These are phyloP conservation scores for Columbina picui DNA, from an alignment of 2,113 vertebrate species.

Conservation along the genomic window DNA sequence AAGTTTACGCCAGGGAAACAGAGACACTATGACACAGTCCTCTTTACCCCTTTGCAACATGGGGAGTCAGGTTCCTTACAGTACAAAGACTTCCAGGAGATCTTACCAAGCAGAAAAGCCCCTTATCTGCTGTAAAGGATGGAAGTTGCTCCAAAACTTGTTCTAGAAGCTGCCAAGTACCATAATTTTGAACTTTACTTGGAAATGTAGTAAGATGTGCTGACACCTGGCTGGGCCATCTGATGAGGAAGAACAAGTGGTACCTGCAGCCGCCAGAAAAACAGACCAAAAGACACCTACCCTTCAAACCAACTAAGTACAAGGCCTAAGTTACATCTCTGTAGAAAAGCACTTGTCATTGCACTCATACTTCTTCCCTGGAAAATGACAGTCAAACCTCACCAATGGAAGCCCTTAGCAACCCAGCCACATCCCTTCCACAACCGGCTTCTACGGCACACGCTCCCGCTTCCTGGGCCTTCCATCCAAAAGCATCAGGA, in stretches of 20 bases:
- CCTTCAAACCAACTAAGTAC: neutral
- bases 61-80: neutral
- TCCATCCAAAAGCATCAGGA: neutral
- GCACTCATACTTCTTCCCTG: neutral
- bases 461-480: neutral
- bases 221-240: neutral
- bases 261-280: neutral
- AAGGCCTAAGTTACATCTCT: neutral
- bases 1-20: neutral
- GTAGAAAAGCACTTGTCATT: neutral
- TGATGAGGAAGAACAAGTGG: neutral
- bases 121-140: neutral
- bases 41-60: neutral
- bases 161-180: neutral
- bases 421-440: neutral
- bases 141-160: neutral
- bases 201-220: neutral
- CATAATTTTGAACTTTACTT: neutral
- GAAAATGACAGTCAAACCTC: neutral
- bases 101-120: neutral
- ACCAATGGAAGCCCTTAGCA: constrained; percentile 23
- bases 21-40: neutral
- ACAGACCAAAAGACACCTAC: neutral
- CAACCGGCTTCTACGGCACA: accelerated
- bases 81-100: neutral